Percentiles rank a stretch among this genome's conserved stretches.
phyloP scores from a whole-genome alignment of 2,797 vertebrate species.

The Trematocara caparti region DNA sequence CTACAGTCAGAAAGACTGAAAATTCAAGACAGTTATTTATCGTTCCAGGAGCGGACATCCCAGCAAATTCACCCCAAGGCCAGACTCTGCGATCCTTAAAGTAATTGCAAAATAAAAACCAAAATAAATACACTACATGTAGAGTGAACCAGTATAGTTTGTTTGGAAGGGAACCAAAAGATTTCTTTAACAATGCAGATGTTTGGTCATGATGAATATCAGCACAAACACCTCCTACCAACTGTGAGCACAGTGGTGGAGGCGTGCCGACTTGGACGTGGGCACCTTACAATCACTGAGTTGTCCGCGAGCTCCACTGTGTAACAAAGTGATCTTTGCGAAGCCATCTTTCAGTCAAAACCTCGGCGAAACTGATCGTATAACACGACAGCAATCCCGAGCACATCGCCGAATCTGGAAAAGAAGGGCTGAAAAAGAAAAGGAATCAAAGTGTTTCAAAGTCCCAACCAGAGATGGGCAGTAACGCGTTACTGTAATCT shows the following conservation, averaged over 20 bases:
- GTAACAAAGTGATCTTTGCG: background rate
- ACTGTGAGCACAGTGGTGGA: background rate
- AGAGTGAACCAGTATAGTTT: too few species aligned
- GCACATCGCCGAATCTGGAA: background rate
- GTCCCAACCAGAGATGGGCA: background rate
- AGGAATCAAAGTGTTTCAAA: background rate
- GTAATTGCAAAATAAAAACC: background rate
- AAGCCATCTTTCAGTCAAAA: background rate
- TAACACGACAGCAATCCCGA: background rate
- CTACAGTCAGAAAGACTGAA: background rate
- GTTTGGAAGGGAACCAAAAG: background rate
- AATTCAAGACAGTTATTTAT: background rate
- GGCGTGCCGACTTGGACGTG: background rate
- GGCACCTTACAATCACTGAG: background rate
- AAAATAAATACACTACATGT: background rate
- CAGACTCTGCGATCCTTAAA: background rate
- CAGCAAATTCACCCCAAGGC: background rate
- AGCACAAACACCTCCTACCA: background rate
- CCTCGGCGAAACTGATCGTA: background rate
- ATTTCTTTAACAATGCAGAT: background rate
- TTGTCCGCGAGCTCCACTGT: background rate
- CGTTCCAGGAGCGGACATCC: background rate
- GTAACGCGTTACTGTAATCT: too few species aligned
- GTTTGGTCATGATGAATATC: background rate
- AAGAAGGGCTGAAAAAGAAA: background rate